Percentiles rank a stretch among this genome's conserved stretches.
These are phyloP conservation scores for Pammene aurita DNA, from an alignment of 2,888 invertebrate species.

Conservation along the genomic window DNA sequence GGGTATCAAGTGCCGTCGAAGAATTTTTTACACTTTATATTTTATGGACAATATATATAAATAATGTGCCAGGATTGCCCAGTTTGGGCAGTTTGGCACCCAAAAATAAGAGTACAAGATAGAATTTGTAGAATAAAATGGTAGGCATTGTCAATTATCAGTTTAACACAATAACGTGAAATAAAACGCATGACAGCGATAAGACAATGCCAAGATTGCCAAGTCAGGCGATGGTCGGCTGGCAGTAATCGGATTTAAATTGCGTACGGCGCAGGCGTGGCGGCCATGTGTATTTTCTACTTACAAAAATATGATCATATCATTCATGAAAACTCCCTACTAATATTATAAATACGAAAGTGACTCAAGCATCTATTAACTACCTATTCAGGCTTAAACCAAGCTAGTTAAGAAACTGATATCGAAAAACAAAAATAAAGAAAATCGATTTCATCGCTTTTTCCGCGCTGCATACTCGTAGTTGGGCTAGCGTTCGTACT, in stretches of 20 bases:
- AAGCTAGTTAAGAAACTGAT: too few relatives aligned
- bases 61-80: too few relatives aligned
- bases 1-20: too few relatives aligned
- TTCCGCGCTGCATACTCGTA: conserved; percentile 9
- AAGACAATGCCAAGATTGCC: conserved; percentile 63
- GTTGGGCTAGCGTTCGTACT: conserved; percentile 8
- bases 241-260: conserved; percentile 69
- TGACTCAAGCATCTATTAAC: too few relatives aligned
- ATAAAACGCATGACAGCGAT: conserved; percentile 62
- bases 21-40: too few relatives aligned
- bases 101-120: too few relatives aligned
- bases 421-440: neutral
- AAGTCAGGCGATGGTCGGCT: conserved; percentile 63
- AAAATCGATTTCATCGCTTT: conserved; percentile 9
- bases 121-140: too few relatives aligned
- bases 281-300: conserved; percentile 64
- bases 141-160: too few relatives aligned
- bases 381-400: too few relatives aligned
- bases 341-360: too few relatives aligned
- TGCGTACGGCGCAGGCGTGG: conserved; percentile 50
- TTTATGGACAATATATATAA: too few relatives aligned
- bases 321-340: neutral
- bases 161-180: conserved; percentile 40
- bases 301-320: neutral
- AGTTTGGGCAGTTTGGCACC: too few relatives aligned